These are phyloP conservation scores for Tretioscincus oriximinensis DNA, from an alignment of 2,113 vertebrate species.

Conservation along the genomic window DNA sequence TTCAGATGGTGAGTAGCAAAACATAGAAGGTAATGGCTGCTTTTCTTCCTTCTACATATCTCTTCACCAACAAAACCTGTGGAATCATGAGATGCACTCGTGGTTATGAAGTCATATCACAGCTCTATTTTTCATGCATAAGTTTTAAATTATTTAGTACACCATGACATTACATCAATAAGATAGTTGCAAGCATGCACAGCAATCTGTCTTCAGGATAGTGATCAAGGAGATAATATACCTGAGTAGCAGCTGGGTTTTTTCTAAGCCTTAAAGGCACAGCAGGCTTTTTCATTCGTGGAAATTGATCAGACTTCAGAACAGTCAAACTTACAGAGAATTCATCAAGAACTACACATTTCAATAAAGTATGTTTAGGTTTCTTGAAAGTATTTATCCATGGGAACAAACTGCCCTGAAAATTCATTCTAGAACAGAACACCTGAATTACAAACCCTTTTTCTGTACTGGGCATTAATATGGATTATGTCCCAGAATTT, in stretches of 20 bases:
- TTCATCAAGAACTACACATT: not conserved
- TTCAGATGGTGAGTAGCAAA: no score
- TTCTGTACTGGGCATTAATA: no score
- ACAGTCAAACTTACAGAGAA: not conserved
- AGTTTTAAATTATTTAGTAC: conserved; percentile 5
- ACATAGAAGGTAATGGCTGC: no score
- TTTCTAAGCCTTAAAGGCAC: not conserved
- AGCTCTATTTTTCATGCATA: not conserved
- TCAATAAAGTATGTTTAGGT: not conserved
- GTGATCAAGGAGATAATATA: not conserved
- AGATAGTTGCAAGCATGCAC: not conserved
- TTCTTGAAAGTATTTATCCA: not conserved
- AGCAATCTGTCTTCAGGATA: not conserved
- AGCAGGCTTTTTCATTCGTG: not conserved
- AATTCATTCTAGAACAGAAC: no score
- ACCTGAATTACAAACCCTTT: no score
- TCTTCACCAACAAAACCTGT: no score
- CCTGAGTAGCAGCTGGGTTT: not conserved
- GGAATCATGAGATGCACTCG: no score
- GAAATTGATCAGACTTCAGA: not conserved
- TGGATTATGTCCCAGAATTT: no score
- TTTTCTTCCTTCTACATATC: no score
- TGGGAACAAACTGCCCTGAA: not conserved
- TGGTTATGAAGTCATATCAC: not conserved
- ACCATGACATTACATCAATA: not conserved